These are phyloP conservation scores for Sorex araneus DNA, from an alignment of 2,113 vertebrate species.

Conservation along the genomic window DNA sequence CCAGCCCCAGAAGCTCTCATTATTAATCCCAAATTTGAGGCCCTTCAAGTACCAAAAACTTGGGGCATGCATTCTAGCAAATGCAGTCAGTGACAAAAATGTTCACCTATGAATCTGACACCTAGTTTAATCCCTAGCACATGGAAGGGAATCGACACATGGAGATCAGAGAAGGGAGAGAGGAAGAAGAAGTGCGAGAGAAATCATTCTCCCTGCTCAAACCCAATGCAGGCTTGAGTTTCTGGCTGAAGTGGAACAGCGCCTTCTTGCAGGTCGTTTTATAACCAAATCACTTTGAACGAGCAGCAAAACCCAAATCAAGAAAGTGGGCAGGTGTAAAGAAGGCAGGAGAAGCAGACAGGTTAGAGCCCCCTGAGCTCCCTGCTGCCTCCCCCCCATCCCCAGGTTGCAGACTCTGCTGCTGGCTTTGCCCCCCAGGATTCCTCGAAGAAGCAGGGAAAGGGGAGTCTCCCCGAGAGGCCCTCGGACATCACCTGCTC, in stretches of 20 bases:
- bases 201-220: neutral
- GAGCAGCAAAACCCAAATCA: too few relatives aligned
- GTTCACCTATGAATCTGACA: neutral
- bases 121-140: neutral
- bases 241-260: neutral
- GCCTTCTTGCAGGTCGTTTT: neutral
- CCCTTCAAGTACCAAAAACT: neutral
- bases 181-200: neutral
- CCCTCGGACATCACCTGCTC: neutral
- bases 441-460: too few relatives aligned
- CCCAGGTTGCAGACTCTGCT: neutral
- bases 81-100: too few relatives aligned
- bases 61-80: neutral
- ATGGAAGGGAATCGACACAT: neutral
- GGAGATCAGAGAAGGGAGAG: neutral
- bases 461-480: neutral
- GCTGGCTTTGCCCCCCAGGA: neutral
- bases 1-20: too few relatives aligned
- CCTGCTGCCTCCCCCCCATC: neutral
- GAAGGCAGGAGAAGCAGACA: neutral
- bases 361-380: neutral
- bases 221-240: neutral
- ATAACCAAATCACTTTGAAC: neutral
- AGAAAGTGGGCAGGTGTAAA: neutral
- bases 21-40: conserved; percentile 28